phyloP scores from a whole-genome alignment of 2,113 vertebrate genomes.

The Caloenas nicobarica region DNA sequence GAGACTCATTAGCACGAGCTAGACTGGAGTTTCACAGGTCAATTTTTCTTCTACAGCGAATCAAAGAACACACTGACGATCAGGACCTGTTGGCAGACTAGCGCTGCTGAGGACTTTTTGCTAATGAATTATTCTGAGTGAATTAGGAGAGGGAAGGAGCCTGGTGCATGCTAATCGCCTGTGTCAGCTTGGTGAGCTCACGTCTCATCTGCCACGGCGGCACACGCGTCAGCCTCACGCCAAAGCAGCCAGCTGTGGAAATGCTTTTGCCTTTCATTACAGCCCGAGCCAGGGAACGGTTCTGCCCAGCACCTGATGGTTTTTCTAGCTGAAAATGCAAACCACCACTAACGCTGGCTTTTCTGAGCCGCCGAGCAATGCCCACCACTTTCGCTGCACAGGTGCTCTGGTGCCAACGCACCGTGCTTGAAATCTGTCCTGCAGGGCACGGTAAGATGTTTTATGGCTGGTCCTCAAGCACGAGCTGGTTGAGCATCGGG shows the following conservation, averaged over 20 bases:
- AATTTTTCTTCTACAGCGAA: background rate
- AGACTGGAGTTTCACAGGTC: background rate
- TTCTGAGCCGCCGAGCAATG: too few species aligned
- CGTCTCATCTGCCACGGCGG: background rate
- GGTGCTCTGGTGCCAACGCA: rapidly evolving
- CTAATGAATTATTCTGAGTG: background rate
- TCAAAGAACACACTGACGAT: background rate
- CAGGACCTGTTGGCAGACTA: background rate
- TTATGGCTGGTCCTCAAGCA: background rate
- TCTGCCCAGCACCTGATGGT: background rate
- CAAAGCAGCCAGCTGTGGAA: background rate
- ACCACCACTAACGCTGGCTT: background rate
- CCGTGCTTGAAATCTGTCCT: background rate
- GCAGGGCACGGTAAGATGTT: rapidly evolving
- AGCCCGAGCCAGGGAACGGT: background rate
- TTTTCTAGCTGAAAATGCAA: background rate
- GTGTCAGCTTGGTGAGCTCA: background rate
- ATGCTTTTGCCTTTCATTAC: background rate
- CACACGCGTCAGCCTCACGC: rapidly evolving
- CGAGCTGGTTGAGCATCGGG: background rate
- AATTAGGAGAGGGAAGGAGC: background rate
- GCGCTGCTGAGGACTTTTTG: background rate
- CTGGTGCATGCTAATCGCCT: background rate
- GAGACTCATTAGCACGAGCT: background rate
- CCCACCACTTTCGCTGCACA: background rate